Evolutionary conservation across 1,140 invertebrate species (phyloP), one percentile per base, ranked within the genome.

Genomic region (Drosophila nigrodunni): DNA sequence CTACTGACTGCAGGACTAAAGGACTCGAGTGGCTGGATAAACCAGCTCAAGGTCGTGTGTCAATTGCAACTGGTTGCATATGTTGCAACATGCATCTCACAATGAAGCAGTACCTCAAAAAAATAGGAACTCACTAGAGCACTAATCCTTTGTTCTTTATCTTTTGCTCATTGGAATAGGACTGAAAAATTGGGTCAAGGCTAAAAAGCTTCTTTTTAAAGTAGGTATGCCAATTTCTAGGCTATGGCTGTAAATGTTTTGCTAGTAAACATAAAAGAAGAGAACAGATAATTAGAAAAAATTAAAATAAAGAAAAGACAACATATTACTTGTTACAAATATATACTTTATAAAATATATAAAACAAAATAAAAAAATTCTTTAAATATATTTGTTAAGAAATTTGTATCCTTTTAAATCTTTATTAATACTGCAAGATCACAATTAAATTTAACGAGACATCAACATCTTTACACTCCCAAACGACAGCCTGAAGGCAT

Each of bases 171-270:
- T 39, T 15, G 11, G 49, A 30, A 65, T 60, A 72, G 77, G 62
- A 59, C 52, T 69, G 46, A 7, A n/a, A 43, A 89, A 83, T 74
- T 88, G 74, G 85, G 83, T 89, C 83, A 88, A 89, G 83, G 83
- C 87, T 59, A 82, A 68, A 55, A 30, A 62, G 65, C 62, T 81
- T 50, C 43, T 58, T 55, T 50, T 49, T 34, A 15, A 7, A 13
- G 21, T 7, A 82, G 61, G 59, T 78, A 55, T 74, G 81, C 78
- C 81, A 85, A 85, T 44, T 54, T 68, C 62, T 65, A 39, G 55
- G 21, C 71, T 61, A 54, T 41, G 37, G 41, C 2, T 49, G 9
- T 13, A 49, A 25, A 3, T 5, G 9, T 49, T 10, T 4, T 4
- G 7, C 15, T 18, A 18, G 15, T 21, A 18, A 30, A 30, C 3